Conservation (phyloP, 2,888 invertebrate genomes). For the Hydrotaea diabolus region DNA sequence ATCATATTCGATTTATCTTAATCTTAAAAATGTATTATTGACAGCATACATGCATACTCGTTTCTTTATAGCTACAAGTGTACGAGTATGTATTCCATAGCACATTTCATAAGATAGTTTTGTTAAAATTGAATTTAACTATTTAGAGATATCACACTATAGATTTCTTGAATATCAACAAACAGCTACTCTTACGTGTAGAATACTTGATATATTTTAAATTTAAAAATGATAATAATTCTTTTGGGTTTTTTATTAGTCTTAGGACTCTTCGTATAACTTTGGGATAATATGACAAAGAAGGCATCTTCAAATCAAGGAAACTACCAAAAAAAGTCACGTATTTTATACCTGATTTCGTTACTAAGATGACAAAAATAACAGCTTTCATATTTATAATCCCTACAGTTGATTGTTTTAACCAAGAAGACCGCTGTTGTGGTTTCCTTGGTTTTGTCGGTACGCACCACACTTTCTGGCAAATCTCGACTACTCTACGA, state of each 20-base stretch:
- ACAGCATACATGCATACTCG: background rate
- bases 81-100: background rate
- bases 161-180: background rate
- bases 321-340: too few species aligned
- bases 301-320: conserved; percentile 1
- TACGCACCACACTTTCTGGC: too few species aligned
- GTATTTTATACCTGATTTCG: too few species aligned
- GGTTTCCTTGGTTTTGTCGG: too few species aligned
- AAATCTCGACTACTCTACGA: too few species aligned
- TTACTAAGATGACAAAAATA: too few species aligned
- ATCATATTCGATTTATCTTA: background rate
- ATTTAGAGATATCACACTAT: background rate
- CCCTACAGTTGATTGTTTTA: too few species aligned
- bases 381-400: too few species aligned
- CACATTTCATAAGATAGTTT: background rate
- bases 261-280: background rate
- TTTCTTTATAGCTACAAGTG: too few species aligned
- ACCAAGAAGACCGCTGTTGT: too few species aligned
- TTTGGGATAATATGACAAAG: background rate
- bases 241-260: background rate
- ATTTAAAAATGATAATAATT: background rate
- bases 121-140: background rate
- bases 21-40: background rate
- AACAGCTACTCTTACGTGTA: background rate
- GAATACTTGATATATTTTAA: background rate